Percentiles rank a stretch among this genome's conserved stretches.
These are phyloP conservation scores for Brenthis hecate DNA, from an alignment of 2,888 invertebrate genomes.

Conservation along the genomic window DNA sequence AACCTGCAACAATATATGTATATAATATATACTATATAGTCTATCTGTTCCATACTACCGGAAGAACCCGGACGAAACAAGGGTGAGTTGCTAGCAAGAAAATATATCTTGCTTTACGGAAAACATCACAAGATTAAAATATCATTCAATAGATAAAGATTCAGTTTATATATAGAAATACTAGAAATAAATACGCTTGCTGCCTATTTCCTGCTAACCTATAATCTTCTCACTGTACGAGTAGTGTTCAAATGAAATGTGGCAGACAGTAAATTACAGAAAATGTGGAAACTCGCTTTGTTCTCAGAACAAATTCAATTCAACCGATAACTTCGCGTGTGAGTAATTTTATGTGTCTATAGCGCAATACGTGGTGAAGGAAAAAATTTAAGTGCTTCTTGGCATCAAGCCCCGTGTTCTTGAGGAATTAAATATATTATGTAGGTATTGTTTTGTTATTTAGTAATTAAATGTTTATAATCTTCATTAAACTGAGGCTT, in stretches of 20 bases:
- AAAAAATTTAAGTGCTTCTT: constrained; percentile 4
- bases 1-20: too few species aligned
- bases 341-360: constrained; percentile 29
- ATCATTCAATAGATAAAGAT: neutral
- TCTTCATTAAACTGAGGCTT: too few species aligned
- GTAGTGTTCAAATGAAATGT: constrained; percentile 29
- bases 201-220: constrained; percentile 11
- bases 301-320: constrained; percentile 34
- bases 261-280: constrained; percentile 32
- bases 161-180: constrained; percentile 14
- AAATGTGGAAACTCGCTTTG: constrained; percentile 30
- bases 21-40: neutral
- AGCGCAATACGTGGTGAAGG: constrained; percentile 4
- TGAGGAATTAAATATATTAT: neutral
- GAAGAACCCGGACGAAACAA: too few species aligned
- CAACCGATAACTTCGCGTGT: constrained; percentile 27
- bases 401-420: neutral
- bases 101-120: too few species aligned
- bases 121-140: too few species aligned
- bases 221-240: constrained; percentile 6
- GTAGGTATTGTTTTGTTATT: too few species aligned
- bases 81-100: too few species aligned
- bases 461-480: too few species aligned
- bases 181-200: constrained; percentile 1
- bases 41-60: too few species aligned